phyloP scores from a whole-genome alignment of 1,140 invertebrate genomes.

The Elymnias hypermnestra region DNA sequence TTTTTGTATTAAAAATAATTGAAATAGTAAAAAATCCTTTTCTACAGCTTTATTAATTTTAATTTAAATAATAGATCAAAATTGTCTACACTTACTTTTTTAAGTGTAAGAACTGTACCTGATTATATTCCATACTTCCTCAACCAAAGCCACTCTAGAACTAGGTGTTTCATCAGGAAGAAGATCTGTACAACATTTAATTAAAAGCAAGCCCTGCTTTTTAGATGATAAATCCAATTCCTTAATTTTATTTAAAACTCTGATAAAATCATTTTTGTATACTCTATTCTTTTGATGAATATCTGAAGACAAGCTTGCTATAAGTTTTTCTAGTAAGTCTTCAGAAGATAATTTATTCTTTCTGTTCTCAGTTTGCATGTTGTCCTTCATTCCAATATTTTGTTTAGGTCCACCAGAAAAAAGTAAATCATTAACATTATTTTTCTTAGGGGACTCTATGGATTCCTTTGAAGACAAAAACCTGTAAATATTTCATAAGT shows the following conservation, averaged over 20 bases:
- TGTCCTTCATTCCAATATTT: not conserved
- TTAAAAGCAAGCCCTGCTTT: conserved; percentile 51
- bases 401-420: conserved; percentile 14
- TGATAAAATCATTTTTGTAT: conserved; percentile 61
- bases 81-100: no score
- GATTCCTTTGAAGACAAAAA: conserved; percentile 6
- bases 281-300: conserved; percentile 62
- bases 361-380: not conserved
- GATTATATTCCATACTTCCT: conserved; percentile 52
- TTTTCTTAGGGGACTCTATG: not conserved
- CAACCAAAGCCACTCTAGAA: conserved; percentile 43
- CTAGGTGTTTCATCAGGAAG: conserved; percentile 51
- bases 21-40: no score
- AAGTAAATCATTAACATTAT: conserved; percentile 12
- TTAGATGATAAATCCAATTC: conserved; percentile 52
- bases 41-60: no score
- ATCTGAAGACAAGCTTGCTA: conserved; percentile 49
- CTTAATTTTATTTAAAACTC: conserved; percentile 54
- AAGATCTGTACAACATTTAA: conserved; percentile 55
- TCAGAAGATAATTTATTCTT: conserved; percentile 27
- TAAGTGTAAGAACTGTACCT: no score
- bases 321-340: conserved; percentile 52
- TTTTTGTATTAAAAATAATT: no score
- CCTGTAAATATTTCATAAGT: conserved; percentile 13
- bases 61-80: no score